Conservation (phyloP, 2,113 vertebrate species). For the Columba janthina region DNA sequence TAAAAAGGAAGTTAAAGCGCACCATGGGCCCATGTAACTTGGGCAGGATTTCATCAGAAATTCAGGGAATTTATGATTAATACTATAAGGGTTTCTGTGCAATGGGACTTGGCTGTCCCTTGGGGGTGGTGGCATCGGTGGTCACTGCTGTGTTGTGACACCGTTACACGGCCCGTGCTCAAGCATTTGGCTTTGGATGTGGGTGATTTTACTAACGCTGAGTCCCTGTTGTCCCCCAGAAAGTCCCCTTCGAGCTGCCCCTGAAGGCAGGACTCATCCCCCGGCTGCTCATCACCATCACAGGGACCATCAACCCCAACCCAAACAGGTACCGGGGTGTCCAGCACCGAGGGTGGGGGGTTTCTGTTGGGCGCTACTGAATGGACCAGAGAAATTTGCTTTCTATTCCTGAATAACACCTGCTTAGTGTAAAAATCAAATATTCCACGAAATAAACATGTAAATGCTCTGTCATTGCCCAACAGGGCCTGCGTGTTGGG, state of each 20-base stretch:
- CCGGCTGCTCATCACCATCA: constrained; percentile 70
- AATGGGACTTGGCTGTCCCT: not conserved
- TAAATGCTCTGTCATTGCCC: not conserved
- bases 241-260: constrained; percentile 67
- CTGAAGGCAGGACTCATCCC: constrained; percentile 64
- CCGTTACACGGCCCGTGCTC: rapidly evolving
- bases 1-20: not conserved
- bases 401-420: not conserved
- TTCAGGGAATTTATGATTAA: too few relatives aligned
- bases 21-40: not conserved
- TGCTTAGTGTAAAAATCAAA: not conserved
- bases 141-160: not conserved
- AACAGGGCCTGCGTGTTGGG: rapidly evolving
- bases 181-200: rapidly evolving
- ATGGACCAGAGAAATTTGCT: not conserved
- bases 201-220: not conserved
- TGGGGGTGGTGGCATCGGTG: not conserved
- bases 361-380: not conserved
- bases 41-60: not conserved
- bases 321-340: constrained; percentile 46
- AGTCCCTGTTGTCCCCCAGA: constrained; percentile 23
- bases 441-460: rapidly evolving
- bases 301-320: constrained; percentile 52
- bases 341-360: rapidly evolving
- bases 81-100: not conserved